phyloP scores from a whole-genome alignment of 1,140 invertebrate genomes.

The Drosophila grimshawi region DNA sequence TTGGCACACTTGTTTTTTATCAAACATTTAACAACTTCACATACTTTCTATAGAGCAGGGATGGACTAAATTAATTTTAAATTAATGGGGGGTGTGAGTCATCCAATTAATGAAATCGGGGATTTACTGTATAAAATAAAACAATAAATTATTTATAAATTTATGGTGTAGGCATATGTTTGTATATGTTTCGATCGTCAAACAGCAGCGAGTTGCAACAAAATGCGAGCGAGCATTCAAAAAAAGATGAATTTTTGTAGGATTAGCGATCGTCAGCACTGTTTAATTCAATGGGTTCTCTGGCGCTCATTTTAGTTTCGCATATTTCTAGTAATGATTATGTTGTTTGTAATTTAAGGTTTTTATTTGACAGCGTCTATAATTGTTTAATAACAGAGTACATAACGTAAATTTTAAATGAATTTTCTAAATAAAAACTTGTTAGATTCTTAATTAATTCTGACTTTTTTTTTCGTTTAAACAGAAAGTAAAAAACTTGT shows the following conservation, averaged over 20 bases:
- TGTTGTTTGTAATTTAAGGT: constrained; percentile 66
- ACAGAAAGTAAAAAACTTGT: constrained; percentile 34
- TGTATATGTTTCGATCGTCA: constrained; percentile 28
- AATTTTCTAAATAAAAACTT: constrained; percentile 64
- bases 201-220: constrained; percentile 58
- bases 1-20: constrained; percentile 62
- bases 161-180: constrained; percentile 19
- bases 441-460: constrained; percentile 55
- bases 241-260: constrained; percentile 28
- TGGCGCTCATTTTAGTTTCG: constrained; percentile 67
- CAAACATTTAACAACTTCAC: constrained; percentile 79
- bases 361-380: constrained; percentile 78
- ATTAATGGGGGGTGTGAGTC: constrained; percentile 62
- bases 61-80: constrained; percentile 79
- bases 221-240: constrained; percentile 62
- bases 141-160: constrained; percentile 62
- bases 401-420: constrained; percentile 71
- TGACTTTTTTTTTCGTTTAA: neutral
- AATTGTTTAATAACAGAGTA: constrained; percentile 72
- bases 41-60: constrained; percentile 77
- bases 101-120: constrained; percentile 82
- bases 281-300: constrained; percentile 53
- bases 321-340: constrained; percentile 60
- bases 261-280: constrained; percentile 48
- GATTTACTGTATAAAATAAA: constrained; percentile 78